Base-by-base conservation (phyloP, 2,888 invertebrate genomes). In the Noctua pronuba region DNA sequence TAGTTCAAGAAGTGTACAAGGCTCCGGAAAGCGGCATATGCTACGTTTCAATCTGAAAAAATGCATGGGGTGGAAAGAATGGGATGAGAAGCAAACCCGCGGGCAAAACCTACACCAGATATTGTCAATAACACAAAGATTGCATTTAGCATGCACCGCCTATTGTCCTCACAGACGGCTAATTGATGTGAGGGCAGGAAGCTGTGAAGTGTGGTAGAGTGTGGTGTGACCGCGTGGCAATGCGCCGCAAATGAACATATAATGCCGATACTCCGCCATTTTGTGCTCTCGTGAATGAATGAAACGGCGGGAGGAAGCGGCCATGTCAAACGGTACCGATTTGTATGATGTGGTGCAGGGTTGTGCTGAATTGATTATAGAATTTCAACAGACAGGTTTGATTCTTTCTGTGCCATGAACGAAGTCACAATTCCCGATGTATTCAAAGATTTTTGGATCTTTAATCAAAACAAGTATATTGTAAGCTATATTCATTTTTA, bases 191-290 rank as follows among this genome's bases (percentile, higher is more conserved):
- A 85, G 85, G 80, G 90, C 92, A 93, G 95, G 95, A 95, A 94
- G 91, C 90, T 87, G 77, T 83, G 83, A 83, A 79, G 79, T 82
- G 75, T 82, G 88, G 90, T 87, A 93, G 28, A 38, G 38, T 41
- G 62, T 64, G 28, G 95, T 95, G 95, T 95, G 95, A 92, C 93
- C 91, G 92, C 89, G 85, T 84, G 77, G 73, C 90, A 94, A 94
- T 93, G 89, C 89, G 70, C 90, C 88, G 91, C 92, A 95, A 95
- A 95, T 95, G 95, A 95, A 93, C 95, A 93, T 93, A 95, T 94
- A 95, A 94, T 95, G 91, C 91, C 85, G 83, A 91, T 92, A 90
- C 90, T 88, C 89, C 87, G 88, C 87, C 84, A 84, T 84, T 84
- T 84, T 86, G 77, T 87, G 76, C 58, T 66, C 62, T 64, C 92